Percentiles rank a stretch among this genome's conserved stretches.
Conservation (phyloP, 2,113 vertebrate genomes). For the Micronisus gabar region DNA sequence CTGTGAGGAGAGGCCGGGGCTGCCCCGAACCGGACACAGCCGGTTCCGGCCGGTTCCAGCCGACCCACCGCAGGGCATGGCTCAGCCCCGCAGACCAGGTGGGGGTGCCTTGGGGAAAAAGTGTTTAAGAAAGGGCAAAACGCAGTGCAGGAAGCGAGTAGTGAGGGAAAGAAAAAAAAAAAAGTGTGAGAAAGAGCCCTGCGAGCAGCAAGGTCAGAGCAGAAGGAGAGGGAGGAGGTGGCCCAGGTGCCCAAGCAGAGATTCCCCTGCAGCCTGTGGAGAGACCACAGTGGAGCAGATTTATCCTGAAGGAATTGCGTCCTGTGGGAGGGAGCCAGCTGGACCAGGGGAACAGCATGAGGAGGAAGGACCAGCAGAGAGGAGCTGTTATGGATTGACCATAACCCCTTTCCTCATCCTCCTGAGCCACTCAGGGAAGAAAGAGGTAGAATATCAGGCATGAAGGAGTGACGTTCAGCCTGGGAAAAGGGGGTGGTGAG, state of each 20-base stretch:
- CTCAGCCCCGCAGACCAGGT: accelerated
- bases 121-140: neutral
- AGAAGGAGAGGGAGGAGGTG: neutral
- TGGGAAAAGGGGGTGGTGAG: neutral
- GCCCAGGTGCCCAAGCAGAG: neutral
- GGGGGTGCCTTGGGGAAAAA: neutral
- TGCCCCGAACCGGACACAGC: accelerated
- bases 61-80: accelerated
- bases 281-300: neutral
- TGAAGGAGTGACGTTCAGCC: neutral
- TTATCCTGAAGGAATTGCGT: neutral
- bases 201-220: neutral
- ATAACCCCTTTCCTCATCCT: neutral
- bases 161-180: no score
- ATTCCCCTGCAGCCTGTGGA: neutral
- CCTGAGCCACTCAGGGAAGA: accelerated
- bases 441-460: neutral
- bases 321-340: neutral
- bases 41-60: neutral
- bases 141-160: neutral
- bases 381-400: neutral
- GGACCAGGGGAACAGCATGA: neutral
- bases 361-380: neutral
- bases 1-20: accelerated
- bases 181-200: neutral